Evolutionary conservation across 2,113 vertebrate species (phyloP), one percentile per base, ranked within the genome.

Genomic region (Seriola dumerili): DNA sequence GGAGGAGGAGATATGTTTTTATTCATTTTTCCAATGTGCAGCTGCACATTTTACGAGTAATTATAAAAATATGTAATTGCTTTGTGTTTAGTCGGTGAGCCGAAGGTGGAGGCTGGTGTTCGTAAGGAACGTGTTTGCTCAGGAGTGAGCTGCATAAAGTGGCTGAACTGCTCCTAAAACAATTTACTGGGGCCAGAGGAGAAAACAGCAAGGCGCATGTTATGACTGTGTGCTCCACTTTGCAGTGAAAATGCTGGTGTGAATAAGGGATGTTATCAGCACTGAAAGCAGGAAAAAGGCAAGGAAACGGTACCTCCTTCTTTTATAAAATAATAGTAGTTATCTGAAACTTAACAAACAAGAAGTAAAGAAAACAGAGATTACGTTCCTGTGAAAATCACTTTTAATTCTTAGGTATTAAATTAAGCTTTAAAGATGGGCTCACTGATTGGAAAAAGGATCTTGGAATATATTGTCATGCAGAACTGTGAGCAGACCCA

Each of bases 1-100:
- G 46, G 48, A 72, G 25, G 13, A 38, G 38, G 38, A 38, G 38
- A 42, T 12, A 21, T 46, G 57, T 74, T 57, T 80, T 63, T 16
- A 54, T 84, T 78, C 48, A 36, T 70, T 70, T 70, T 62, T 3
- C n/a, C 55, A 52, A 14, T 52, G 29, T 48, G 32, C 21, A 13
- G 63, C 42, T 72, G 52, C 40, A 6, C 74, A 76, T 80, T 72
- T 80, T 79, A 38, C 1, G 54, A 25, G 17, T 48, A 42, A 76
- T 80, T 66, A 36, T 58, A 12, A 57, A 59, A 23, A 40, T n/a
- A 19, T 70, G 61, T 80, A 67, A 57, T 67, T 78, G 67, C 12
- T 50, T 34, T 11, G 21, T 34, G 32, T 48, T 17, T 48, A 5
- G 13, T 10, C 40, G 67, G 48, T 59, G 58, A 57, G 58, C 34